Conservation (phyloP, 1,140 invertebrate species). For the Hyles euphorbiae region DNA sequence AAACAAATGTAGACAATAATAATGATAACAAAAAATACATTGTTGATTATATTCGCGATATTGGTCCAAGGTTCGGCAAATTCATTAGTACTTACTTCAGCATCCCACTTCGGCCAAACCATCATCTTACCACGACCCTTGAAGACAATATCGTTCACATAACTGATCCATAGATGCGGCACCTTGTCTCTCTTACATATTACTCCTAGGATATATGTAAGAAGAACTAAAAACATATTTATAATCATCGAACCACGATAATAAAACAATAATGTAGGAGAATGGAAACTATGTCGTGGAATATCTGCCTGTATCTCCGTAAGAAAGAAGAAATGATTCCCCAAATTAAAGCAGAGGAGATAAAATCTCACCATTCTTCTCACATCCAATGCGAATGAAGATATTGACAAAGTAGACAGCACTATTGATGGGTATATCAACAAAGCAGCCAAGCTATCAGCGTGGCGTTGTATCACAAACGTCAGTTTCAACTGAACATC, state of each 20-base stretch:
- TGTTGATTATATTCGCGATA: conserved; percentile 16
- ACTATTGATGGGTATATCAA: conserved; percentile 29
- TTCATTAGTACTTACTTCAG: not conserved
- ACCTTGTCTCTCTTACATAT: conserved; percentile 14
- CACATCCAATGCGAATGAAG: conserved; percentile 26
- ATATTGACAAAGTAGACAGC: conserved; percentile 25
- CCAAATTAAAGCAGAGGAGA: conserved; percentile 28
- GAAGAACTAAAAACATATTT: conserved; percentile 21
- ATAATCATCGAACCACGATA: conserved; percentile 28
- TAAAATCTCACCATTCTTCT: conserved; percentile 15
- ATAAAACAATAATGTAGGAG: conserved; percentile 34
- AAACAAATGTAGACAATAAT: conserved; percentile 15
- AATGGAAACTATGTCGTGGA: conserved; percentile 27
- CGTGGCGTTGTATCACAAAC: conserved; percentile 35
- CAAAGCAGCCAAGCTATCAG: conserved; percentile 21
- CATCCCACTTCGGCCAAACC: conserved; percentile 11
- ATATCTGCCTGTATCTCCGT: conserved; percentile 22
- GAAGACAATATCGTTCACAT: conserved; percentile 22
- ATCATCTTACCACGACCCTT: conserved; percentile 11
- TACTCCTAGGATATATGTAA: conserved; percentile 25
- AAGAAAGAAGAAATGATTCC: conserved; percentile 32
- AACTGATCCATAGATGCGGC: conserved; percentile 20
- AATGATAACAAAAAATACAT: conserved; percentile 6
- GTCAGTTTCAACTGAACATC: conserved; percentile 21
- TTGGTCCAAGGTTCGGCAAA: conserved; percentile 14